Evolutionary conservation across 2,797 vertebrate genomes (phyloP), one percentile per base, ranked within the genome.

Genomic region (Hydrocynus forskahlii): DNA sequence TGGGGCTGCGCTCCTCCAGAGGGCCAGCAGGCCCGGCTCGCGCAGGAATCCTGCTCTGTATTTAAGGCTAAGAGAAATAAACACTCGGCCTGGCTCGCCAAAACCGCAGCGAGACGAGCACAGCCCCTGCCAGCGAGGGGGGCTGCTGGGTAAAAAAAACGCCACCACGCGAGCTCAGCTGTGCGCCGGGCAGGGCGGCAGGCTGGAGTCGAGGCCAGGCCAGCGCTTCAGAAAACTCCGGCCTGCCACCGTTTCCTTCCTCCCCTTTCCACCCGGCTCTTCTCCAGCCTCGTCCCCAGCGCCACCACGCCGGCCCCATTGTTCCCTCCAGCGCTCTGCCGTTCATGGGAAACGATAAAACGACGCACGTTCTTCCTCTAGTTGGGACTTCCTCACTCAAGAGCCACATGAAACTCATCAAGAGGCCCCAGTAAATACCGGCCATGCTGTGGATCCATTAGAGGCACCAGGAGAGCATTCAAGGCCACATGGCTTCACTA

Each of bases 281-380:
- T 75, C 66, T 55, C 52, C 60, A 72, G 45, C 6, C 43, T 23
- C 21, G 9, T 25, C 57, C 57, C 21, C 8, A 60, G 14, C 9
- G 54, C 55, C 72, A 59, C 64, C 64, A 43, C 35, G 9, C 35
- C 38, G 8, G 29, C 60, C 52, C 54, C 64, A 55, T 78, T 60
- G 71, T 79, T 78, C 79, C 70, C 72, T 3, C 75, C 50, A 55
- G 76, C 72, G 70, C 67, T 1, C 35, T 72, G 50, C 76, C 69
- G 75, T 67, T 76, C 75, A 76, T 40, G 40, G 80, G 86, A 84
- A 83, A 81, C 81, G 79, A 85, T 82, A 85, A 85, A 82, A 82
- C 77, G 9, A 59, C 76, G 80, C 83, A 82, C 71, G 80, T 66
- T 12, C 75, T 85, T 85, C 84, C 84, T 85, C 35, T 29, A 79